Conservation (phyloP, 2,888 invertebrate genomes). For the Drepana falcataria region DNA sequence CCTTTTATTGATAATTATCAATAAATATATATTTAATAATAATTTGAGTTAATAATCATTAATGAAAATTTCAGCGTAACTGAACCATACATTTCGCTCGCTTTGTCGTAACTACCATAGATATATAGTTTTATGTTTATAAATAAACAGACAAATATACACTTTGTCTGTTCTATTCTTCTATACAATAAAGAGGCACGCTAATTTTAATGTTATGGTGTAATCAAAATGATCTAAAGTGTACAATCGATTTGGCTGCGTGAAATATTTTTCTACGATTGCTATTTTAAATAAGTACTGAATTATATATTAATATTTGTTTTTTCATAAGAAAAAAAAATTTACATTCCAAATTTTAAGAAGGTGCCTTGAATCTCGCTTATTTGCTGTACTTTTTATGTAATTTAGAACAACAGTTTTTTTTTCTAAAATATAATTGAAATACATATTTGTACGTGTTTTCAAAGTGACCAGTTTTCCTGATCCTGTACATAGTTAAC, state of each 20-base stretch:
- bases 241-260: background rate
- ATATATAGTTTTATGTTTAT: background rate
- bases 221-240: background rate
- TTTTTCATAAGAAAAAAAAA: slow-evolving; percentile 1
- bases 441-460: background rate
- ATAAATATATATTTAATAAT: too few species aligned
- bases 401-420: background rate
- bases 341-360: slow-evolving; percentile 10
- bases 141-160: background rate
- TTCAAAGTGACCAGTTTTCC: background rate
- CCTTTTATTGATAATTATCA: too few species aligned
- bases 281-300: background rate
- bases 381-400: slow-evolving; percentile 2
- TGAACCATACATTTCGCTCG: background rate
- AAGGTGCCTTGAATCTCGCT: slow-evolving; percentile 35
- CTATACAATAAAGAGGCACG: background rate
- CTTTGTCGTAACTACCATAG: background rate
- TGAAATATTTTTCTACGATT: background rate
- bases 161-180: background rate
- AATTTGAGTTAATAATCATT: too few species aligned
- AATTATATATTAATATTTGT: background rate
- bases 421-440: background rate
- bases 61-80: too few species aligned
- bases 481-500: slow-evolving; percentile 10
- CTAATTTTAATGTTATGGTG: background rate